A percentile compares a stretch with the other conserved stretches of the same genome.
Evolutionary conservation across 2,888 invertebrate genomes (phyloP).

Genomic region (Hypolimnas misippus): DNA sequence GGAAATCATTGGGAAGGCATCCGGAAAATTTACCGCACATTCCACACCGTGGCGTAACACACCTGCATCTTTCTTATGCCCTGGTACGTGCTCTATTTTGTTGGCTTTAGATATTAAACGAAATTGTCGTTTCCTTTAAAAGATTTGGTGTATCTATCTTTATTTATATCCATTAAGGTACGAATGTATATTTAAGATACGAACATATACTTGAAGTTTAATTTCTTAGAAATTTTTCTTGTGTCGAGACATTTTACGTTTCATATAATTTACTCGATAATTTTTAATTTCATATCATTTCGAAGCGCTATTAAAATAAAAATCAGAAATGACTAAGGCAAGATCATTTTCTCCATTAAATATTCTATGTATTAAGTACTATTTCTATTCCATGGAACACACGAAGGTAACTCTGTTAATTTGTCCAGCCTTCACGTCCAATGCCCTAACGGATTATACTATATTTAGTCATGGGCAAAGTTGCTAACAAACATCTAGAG

Average conservation of each 20-base stretch:
- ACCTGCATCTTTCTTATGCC: conserved; percentile 77
- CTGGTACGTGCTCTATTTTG: conserved; percentile 41
- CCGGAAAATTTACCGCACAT: conserved; percentile 86
- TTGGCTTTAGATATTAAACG: conserved; percentile 35
- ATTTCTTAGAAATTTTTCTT: neutral
- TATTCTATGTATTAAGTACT: no score
- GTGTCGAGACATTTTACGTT: no score
- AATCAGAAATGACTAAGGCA: no score
- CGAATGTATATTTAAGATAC: neutral
- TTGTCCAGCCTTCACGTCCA: neutral
- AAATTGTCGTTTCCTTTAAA: conserved; percentile 28
- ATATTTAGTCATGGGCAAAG: neutral
- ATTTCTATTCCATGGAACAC: no score
- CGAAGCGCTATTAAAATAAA: no score
- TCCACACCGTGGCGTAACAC: conserved; percentile 76
- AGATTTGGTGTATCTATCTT: conserved; percentile 2
- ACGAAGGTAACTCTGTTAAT: no score
- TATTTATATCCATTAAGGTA: conserved; percentile 2
- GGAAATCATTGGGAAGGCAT: conserved; percentile 92
- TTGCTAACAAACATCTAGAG: neutral
- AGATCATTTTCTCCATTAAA: no score
- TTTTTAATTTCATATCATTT: no score
- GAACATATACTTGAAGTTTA: neutral
- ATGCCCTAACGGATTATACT: neutral
- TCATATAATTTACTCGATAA: no score